Percentiles rank a stretch among this genome's conserved stretches.
Evolutionary conservation across 2,797 vertebrate genomes (phyloP).

Genomic region (Microchirus variegatus): DNA sequence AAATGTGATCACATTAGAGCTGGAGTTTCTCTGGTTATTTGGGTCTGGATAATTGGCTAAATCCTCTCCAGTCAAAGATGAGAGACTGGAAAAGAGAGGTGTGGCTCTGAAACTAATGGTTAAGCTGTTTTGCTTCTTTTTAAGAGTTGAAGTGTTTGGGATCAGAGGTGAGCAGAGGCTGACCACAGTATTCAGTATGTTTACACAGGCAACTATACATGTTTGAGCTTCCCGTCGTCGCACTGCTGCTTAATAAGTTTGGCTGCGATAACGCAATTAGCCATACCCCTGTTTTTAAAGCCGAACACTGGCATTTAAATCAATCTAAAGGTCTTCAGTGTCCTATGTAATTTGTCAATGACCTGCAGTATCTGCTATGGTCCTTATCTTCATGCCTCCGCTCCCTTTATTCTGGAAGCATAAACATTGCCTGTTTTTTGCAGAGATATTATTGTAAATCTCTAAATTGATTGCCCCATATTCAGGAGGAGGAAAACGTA

Average conservation of each 20-base stretch:
- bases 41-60: slow-evolving; percentile 73
- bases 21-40: slow-evolving; percentile 62
- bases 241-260: slow-evolving; percentile 1
- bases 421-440: too few relatives aligned
- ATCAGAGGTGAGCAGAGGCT: slow-evolving; percentile 44
- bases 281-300: not conserved
- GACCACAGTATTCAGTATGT: slow-evolving; percentile 7
- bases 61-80: slow-evolving; percentile 65
- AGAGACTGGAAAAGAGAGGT: slow-evolving; percentile 69
- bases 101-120: slow-evolving; percentile 59
- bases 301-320: slow-evolving; percentile 5
- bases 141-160: slow-evolving; percentile 40
- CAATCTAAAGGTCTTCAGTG: not conserved
- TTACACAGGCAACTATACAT: not conserved
- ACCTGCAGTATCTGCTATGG: too few relatives aligned
- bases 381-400: too few relatives aligned
- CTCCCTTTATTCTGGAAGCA: too few relatives aligned
- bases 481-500: too few relatives aligned
- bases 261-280: slow-evolving; percentile 18
- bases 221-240: slow-evolving; percentile 28
- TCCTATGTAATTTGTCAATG: too few relatives aligned
- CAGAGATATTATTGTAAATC: too few relatives aligned
- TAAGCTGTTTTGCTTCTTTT: slow-evolving; percentile 36
- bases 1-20: slow-evolving; percentile 10
- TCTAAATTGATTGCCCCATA: too few relatives aligned